Base-by-base conservation (phyloP, 2,797 vertebrate species). In the Triplophysa bombifrons region DNA sequence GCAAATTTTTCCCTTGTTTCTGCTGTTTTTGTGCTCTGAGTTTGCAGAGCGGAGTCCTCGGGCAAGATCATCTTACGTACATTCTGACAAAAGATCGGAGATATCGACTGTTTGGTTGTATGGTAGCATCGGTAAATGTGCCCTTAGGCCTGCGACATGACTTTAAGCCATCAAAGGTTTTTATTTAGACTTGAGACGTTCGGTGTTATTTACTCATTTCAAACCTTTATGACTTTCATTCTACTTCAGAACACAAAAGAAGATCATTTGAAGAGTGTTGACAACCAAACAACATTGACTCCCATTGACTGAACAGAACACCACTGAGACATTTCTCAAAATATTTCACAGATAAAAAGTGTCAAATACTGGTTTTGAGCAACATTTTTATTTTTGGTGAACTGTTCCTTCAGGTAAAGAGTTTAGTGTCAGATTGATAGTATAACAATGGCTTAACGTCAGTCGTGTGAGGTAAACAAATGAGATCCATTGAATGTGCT, bases 81-180 rank as follows among this genome's bases (percentile, higher is more conserved):
- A 64, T 74, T 65, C 17, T 27, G 27, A 68, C 46, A 53, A 53
- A 25, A 72, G 25, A 8, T 61, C 12, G 34, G 38, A 61, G 67
- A 78, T 83, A 84, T 77, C 17, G 72, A 85, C 80, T 48, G 60
- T 74, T 77, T 58, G 20, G 41, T 16, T 61, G 20, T 60, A 61
- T 20, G 7, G 55, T 71, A 44, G 74, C 41, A 14, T 63, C 19
- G 65, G 22, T 20, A 60, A 79, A 76, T 74, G 27, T 51, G 17
- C 53, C 38, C 44, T 71, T 20, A 3, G 60, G 60, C 44, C 20
- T 78, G 53, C 17, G 63, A 12, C 19, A 55, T 78, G 66, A 82
- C 66, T 70, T 71, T 44, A 64, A 22, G 60, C 34, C 8, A 70
- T 77, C 69, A 69, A 70, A 22, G 22, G 22, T 22, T 22, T 27